Conservation (phyloP, 2,888 invertebrate species). For the Acrobasis repandana region DNA sequence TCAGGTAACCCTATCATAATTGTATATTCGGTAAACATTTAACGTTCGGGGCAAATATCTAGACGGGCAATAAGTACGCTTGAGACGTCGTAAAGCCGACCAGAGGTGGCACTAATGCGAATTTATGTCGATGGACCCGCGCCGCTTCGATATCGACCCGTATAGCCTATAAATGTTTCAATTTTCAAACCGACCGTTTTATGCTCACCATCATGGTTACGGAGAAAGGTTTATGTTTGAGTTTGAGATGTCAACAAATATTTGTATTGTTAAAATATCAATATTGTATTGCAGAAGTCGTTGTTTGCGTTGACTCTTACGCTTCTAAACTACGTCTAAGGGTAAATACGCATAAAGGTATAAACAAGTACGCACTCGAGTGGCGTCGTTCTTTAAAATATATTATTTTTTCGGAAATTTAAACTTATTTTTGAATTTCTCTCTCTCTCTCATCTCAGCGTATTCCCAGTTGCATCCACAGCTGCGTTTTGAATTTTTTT, state of each 20-base stretch:
- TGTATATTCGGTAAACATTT: conserved; percentile 59
- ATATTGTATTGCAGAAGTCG: not conserved
- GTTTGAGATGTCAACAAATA: conserved; percentile 14
- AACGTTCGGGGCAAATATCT: conserved; percentile 60
- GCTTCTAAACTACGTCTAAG: no score
- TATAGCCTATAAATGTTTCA: conserved; percentile 74
- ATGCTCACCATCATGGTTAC: conserved; percentile 37
- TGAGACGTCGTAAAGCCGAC: conserved; percentile 78
- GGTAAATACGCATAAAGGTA: no score
- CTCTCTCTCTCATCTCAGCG: no score
- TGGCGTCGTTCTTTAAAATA: no score
- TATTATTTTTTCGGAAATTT: no score
- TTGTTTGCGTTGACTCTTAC: not conserved
- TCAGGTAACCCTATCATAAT: conserved; percentile 35
- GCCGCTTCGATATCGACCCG: conserved; percentile 67
- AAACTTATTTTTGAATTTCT: no score
- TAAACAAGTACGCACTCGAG: no score
- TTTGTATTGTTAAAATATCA: conserved; percentile 4
- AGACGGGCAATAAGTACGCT: conserved; percentile 71
- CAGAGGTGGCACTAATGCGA: conserved; percentile 80
- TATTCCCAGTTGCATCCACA: no score
- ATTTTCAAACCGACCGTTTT: conserved; percentile 64
- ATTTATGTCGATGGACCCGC: conserved; percentile 78
- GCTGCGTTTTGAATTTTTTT: no score
- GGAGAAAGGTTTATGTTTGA: conserved; percentile 16